These are phyloP conservation scores for Phasianus colchicus DNA, from an alignment of 2,113 vertebrate species.

Conservation along the genomic window DNA sequence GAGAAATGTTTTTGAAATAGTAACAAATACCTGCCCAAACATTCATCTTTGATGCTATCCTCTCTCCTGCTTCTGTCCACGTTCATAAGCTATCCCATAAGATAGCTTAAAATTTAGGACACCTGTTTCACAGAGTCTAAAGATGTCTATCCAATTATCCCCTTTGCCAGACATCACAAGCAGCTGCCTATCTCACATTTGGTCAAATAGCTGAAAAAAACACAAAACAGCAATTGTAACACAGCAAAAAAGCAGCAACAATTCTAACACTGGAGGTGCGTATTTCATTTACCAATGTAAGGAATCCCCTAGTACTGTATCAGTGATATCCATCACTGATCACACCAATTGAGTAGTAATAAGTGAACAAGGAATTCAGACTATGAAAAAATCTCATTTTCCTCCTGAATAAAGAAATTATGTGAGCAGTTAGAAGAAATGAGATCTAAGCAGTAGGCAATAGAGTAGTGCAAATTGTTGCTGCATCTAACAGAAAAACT, in stretches of 20 bases:
- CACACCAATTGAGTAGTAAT: not conserved
- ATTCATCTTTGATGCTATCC: not conserved
- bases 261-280: not conserved
- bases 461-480: constrained; percentile 9
- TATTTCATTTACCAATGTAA: not conserved
- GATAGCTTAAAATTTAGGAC: not conserved
- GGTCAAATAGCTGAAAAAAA: not conserved
- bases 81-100: not conserved
- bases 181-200: not conserved
- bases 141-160: not conserved
- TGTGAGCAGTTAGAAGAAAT: constrained; percentile 9
- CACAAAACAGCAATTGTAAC: too few relatives aligned
- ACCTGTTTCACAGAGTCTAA: not conserved
- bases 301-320: too few relatives aligned
- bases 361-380: not conserved
- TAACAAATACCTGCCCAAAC: not conserved
- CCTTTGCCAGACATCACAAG: not conserved
- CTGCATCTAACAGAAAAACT: constrained; percentile 24
- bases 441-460: constrained; percentile 14
- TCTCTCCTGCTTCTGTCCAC: not conserved
- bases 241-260: not conserved
- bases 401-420: not conserved
- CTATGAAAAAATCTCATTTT: constrained; percentile 13
- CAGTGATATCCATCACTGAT: not conserved
- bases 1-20: not conserved